Base-by-base conservation (phyloP, 1,140 invertebrate genomes). In the Aphelinus certus region DNA sequence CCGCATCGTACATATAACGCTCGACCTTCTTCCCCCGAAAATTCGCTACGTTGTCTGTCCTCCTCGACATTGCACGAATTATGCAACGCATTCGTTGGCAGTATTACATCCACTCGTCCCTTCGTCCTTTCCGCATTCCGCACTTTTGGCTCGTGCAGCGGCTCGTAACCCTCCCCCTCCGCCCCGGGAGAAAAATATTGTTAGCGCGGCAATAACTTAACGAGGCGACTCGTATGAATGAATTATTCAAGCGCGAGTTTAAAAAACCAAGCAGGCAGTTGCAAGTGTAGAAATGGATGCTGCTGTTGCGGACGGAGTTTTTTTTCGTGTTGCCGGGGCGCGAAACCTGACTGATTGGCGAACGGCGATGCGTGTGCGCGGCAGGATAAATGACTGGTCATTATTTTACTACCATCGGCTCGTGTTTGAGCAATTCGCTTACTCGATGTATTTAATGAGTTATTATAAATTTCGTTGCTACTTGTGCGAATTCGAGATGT, bases 131-230 rank as follows among this genome's bases (percentile, higher is more conserved):
- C 43, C 60, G 10, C 6, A 7, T 62, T 42, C 58, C 58, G 57
- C 43, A 26, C 43, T 58, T 58, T 43, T 60, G 58, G 58, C 58
- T 60, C 42, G 61, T 43, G n/a, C 46, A n/a, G 10, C 45, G 45
- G 45, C 46, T 3, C 7, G 9, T 47, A 62, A 43, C 43, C 60
- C 10, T 63, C 46, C 7, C 47, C 60, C 45, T 63, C 46, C 48
- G 26, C 48, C 48, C 9, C 46, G 61, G 46, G 45, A 63, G 61
- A 63, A 63, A 63, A 63, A 10, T 63, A 63, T 48, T 47, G 61
- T 63, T 63, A 48, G 48, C 46, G 48, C 61, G 46, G 46, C 61
- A 3, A 63, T 63, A 63, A 63, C 61, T 63, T 63, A 63, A 60
- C 58, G 58, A 60, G 58, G 42, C n/a, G 42, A 26, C 58, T 26